These are phyloP conservation scores for Rhabditophanes sp. DNA, from an alignment of 2,888 invertebrate species.

Conservation along the genomic window DNA sequence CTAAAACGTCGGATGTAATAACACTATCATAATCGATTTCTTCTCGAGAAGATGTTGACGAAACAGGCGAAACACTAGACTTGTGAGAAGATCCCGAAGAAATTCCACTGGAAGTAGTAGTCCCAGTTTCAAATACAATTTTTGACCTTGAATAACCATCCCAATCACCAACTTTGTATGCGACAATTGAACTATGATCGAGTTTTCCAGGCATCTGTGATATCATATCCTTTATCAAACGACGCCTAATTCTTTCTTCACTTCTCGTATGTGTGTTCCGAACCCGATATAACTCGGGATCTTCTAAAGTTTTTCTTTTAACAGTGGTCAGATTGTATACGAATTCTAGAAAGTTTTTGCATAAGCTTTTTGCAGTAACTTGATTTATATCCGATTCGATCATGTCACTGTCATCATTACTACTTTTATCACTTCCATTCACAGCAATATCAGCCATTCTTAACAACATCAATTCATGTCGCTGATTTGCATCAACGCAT, in stretches of 20 bases:
- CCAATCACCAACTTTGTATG: constrained; percentile 57
- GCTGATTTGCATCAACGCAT: constrained; percentile 58
- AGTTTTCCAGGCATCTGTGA: constrained; percentile 62
- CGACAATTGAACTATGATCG: constrained; percentile 64
- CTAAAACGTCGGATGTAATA: no score
- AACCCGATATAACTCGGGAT: constrained; percentile 57
- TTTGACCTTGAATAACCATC: constrained; percentile 6
- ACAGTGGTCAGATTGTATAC: constrained; percentile 63
- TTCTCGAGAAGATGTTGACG: no score
- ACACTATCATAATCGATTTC: no score
- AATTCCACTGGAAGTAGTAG: no score
- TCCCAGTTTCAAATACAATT: constrained; percentile 1
- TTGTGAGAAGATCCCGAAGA: no score
- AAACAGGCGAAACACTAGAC: no score
- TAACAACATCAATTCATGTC: constrained; percentile 58
- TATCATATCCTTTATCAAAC: constrained; percentile 59
- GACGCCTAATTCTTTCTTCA: constrained; percentile 53
- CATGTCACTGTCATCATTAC: constrained; percentile 41
- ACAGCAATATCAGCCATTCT: constrained; percentile 61
- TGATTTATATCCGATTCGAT: constrained; percentile 33
- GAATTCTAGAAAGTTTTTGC: constrained; percentile 61
- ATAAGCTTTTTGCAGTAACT: constrained; percentile 48
- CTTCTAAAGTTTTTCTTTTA: constrained; percentile 65
- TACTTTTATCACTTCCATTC: constrained; percentile 52
- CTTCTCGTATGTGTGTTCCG: constrained; percentile 13